phyloP scores from a whole-genome alignment of 92 coral and sea anemone genomes.

The Zoanthus gigantus region DNA sequence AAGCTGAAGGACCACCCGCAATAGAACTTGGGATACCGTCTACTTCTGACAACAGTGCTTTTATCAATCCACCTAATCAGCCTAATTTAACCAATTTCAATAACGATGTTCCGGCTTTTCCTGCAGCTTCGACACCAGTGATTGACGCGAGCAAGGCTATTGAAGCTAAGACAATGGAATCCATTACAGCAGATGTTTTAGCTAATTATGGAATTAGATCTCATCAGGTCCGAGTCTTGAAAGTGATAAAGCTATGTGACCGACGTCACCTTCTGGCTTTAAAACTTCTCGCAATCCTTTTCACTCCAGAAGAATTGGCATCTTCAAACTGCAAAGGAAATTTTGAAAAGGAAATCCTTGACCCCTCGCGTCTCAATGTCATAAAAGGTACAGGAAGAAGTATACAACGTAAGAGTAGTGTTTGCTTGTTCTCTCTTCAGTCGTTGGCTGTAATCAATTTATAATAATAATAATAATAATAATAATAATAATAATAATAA shows the following conservation, averaged over 20 bases:
- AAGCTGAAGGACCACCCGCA: slow-evolving; percentile 30
- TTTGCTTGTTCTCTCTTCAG: slow-evolving; percentile 4
- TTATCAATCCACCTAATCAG: background rate
- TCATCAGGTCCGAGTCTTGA: slow-evolving; percentile 32
- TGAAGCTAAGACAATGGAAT: slow-evolving; percentile 1
- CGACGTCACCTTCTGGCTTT: too few relatives aligned
- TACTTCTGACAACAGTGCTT: background rate
- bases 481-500: too few relatives aligned
- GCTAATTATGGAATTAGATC: slow-evolving; percentile 27
- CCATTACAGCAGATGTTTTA: slow-evolving; percentile 35
- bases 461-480: background rate
- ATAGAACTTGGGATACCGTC: background rate
- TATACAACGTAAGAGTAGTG: background rate
- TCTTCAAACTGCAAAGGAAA: slow-evolving; percentile 49
- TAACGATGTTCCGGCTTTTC: background rate
- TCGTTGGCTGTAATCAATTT: background rate
- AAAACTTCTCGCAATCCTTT: too few relatives aligned
- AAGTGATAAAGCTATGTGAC: slow-evolving; percentile 39
- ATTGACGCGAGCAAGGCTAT: background rate
- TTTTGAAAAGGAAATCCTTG: slow-evolving; percentile 42
- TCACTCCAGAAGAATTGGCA: slow-evolving; percentile 40
- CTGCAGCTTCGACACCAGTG: background rate
- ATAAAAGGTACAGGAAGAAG: slow-evolving; percentile 24
- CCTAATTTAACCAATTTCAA: background rate
- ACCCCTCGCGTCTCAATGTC: slow-evolving; percentile 33